A percentile compares a stretch with the other conserved stretches of the same genome.
These are phyloP conservation scores for Neoascia interrupta DNA, from an alignment of 2,888 invertebrate species.

Conservation along the genomic window DNA sequence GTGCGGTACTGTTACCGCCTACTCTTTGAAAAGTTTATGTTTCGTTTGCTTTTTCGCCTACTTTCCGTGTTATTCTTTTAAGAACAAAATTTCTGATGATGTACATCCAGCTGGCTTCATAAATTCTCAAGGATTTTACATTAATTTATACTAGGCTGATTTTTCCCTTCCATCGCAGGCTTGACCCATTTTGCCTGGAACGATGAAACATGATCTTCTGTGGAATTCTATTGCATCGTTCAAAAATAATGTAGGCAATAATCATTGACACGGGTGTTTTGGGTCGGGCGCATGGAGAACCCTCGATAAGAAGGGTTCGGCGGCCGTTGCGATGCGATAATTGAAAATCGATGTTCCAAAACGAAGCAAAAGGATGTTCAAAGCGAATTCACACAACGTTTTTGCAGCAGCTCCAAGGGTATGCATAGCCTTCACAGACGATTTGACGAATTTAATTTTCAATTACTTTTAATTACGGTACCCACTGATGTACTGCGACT, in stretches of 20 bases:
- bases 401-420: neutral
- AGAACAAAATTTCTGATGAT: too few species aligned
- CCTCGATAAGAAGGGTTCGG: slow-evolving; percentile 10
- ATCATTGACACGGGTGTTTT: neutral
- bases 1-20: neutral
- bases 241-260: slow-evolving; percentile 29
- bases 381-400: slow-evolving; percentile 4
- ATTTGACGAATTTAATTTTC: slow-evolving; percentile 17
- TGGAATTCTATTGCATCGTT: neutral
- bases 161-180: too few species aligned
- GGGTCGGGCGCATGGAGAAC: too few species aligned
- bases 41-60: neutral
- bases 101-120: slow-evolving; percentile 14
- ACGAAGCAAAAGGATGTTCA: slow-evolving; percentile 10
- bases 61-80: slow-evolving; percentile 4
- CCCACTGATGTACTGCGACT: too few species aligned
- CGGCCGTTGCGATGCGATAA: slow-evolving; percentile 8
- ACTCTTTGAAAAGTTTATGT: neutral
- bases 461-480: slow-evolving; percentile 23
- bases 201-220: too few species aligned
- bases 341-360: slow-evolving; percentile 34
- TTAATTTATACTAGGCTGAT: slow-evolving; percentile 1
- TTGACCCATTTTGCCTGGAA: neutral
- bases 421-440: neutral
- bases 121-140: slow-evolving; percentile 26